These are phyloP conservation scores for Myotis myotis DNA, from an alignment of 2,797 vertebrate species.

Conservation along the genomic window DNA sequence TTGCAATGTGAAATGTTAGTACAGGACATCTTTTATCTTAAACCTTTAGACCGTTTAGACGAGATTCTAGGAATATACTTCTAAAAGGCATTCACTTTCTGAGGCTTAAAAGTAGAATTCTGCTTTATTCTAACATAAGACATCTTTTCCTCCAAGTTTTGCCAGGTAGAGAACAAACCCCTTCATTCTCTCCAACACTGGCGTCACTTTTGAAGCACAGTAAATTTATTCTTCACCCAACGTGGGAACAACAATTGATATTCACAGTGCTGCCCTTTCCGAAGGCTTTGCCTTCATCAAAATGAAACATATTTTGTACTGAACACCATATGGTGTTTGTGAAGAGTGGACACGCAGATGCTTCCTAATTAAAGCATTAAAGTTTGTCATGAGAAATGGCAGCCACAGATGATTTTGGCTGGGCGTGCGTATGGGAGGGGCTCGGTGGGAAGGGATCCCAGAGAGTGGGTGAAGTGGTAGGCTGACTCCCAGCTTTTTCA, in stretches of 20 bases:
- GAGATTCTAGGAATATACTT: slow-evolving; percentile 15
- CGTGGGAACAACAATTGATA: slow-evolving; percentile 57
- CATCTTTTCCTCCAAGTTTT: slow-evolving; percentile 26
- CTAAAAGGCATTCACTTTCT: slow-evolving; percentile 47
- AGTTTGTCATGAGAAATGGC: slow-evolving; percentile 80
- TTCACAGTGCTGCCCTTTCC: slow-evolving; percentile 72
- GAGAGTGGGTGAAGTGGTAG: slow-evolving; percentile 61
- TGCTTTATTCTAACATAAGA: slow-evolving; percentile 18
- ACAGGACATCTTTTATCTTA: slow-evolving; percentile 40
- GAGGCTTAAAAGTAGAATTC: slow-evolving; percentile 31
- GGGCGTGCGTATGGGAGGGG: not conserved
- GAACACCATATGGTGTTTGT: slow-evolving; percentile 85
- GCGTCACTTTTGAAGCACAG: slow-evolving; percentile 39
- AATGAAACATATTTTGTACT: slow-evolving; percentile 71
- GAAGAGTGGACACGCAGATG: slow-evolving; percentile 80
- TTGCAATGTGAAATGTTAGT: not conserved
- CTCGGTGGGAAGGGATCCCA: slow-evolving; percentile 54
- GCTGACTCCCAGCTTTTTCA: slow-evolving; percentile 73
- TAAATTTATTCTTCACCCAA: slow-evolving; percentile 46
- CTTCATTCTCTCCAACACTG: slow-evolving; percentile 6
- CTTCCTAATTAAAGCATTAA: slow-evolving; percentile 86
- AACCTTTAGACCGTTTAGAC: slow-evolving; percentile 24
- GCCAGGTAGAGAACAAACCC: slow-evolving; percentile 61
- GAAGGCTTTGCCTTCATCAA: slow-evolving; percentile 78
- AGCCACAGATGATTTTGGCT: slow-evolving; percentile 77